These are phyloP conservation scores for Cuculus canorus DNA, from an alignment of 2,797 vertebrate genomes.

Conservation along the genomic window DNA sequence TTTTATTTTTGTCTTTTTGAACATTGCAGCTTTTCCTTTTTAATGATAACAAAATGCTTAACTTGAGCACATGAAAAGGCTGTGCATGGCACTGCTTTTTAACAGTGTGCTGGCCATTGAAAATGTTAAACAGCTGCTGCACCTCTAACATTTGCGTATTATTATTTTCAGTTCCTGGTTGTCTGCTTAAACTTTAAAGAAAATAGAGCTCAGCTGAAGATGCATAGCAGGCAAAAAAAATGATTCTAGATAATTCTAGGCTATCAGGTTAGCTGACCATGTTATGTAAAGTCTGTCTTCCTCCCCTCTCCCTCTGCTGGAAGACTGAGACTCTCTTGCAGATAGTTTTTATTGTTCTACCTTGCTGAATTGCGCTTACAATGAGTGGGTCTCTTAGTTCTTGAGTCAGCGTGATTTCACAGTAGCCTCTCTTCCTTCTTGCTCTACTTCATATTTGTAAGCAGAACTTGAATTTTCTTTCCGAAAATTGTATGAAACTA, in stretches of 20 bases:
- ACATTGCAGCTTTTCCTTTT: background rate
- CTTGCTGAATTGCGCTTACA: background rate
- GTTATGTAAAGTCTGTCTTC: background rate
- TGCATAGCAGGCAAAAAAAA: background rate
- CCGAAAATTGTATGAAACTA: background rate
- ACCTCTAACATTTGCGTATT: background rate
- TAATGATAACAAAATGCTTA: background rate
- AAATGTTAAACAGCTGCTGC: background rate
- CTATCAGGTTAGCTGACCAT: background rate
- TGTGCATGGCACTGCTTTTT: background rate
- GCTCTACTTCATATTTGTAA: background rate
- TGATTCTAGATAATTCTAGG: background rate
- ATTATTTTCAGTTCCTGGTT: background rate
- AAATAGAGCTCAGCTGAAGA: background rate
- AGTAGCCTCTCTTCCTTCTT: background rate
- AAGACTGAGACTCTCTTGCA: background rate
- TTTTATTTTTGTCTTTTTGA: background rate
- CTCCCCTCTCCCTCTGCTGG: accelerated
- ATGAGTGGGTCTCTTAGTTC: background rate
- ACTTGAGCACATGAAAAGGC: background rate
- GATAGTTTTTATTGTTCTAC: background rate
- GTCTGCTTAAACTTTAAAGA: background rate
- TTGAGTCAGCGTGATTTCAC: background rate
- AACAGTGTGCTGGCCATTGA: background rate
- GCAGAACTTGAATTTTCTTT: background rate